These are phyloP conservation scores for Dryococelus australis DNA, from an alignment of 2,888 invertebrate genomes.

Conservation along the genomic window DNA sequence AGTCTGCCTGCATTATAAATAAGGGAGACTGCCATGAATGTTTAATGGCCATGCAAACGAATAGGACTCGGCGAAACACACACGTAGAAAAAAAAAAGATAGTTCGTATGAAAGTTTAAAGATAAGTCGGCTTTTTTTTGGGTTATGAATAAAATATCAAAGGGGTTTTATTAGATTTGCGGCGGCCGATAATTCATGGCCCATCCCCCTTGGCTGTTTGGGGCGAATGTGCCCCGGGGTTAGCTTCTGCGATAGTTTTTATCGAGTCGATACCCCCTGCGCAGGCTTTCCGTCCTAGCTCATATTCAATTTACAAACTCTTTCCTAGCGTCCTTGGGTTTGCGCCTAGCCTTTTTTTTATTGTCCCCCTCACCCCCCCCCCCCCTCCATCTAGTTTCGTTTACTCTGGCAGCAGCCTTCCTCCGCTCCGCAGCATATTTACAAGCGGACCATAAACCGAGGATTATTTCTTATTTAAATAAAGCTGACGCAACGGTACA, in stretches of 20 bases:
- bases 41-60: constrained; percentile 2
- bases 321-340: neutral
- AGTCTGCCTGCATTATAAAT: constrained; percentile 16
- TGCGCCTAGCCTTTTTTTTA: neutral
- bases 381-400: neutral
- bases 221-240: neutral
- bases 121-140: neutral
- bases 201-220: neutral
- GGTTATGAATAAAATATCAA: neutral
- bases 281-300: neutral
- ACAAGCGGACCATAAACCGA: constrained; percentile 16
- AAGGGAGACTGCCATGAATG: neutral
- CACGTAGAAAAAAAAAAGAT: neutral
- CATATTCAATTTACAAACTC: neutral
- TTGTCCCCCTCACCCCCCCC: neutral
- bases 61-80: neutral
- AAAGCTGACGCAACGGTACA: constrained; percentile 16
- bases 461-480: constrained; percentile 16
- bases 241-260: neutral
- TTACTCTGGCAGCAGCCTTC: neutral
- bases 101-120: constrained; percentile 2
- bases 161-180: constrained; percentile 16
- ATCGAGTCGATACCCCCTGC: neutral
- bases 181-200: neutral
- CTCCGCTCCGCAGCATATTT: constrained; percentile 1